Base-by-base conservation (phyloP, 2,797 vertebrate genomes). In the Erpetoichthys calabaricus region DNA sequence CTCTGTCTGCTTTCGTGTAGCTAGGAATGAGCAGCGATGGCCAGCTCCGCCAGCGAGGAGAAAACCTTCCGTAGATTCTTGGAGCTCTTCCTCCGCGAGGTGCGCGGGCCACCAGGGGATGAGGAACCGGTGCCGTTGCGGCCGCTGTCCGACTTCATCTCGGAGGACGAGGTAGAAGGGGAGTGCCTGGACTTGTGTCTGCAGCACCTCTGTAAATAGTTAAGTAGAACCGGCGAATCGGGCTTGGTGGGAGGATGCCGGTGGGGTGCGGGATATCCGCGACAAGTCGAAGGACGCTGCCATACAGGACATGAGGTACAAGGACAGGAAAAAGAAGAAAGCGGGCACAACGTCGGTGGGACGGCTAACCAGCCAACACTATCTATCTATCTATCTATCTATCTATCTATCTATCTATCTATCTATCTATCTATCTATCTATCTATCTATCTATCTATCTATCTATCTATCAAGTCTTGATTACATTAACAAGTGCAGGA, bases 41-140 rank as follows among this genome's bases (percentile, higher is more conserved):
- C 90, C 69, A 82, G 86, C 75, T 85, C 81, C 83, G 75, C 76
- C 82, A 86, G 84, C 75, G 94, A 98, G 87, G 94, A 98, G 86
- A 92, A 93, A 87, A 91, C 79, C 84, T 98, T 91, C 89, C 91
- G 92, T 75, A 89, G 94, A 79, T 98, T 98, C 80, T 74, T 98
- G 80, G 93, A 98, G 87, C 89, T 95, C 57, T 94, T 97, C 70
- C 69, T 96, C 53, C 87, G 90, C 71, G 93, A 98, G 86, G 94
- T 98, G 87, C 89, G 87, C 44, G 87, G 85, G 67, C 91, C 93
- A 59, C 90, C 94, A 76, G 89, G 81, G 72, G 92, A 92, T 61
- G 88, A 82, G 72, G 90, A 89, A 70, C 89, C 89, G 41, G 79
- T 81, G 51, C 88, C 90, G 45, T 80, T 80, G 75, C 91, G 94